Evolutionary conservation across 2,797 vertebrate species (phyloP), one percentile per base, ranked within the genome.

Genomic region (Mallotus villosus): DNA sequence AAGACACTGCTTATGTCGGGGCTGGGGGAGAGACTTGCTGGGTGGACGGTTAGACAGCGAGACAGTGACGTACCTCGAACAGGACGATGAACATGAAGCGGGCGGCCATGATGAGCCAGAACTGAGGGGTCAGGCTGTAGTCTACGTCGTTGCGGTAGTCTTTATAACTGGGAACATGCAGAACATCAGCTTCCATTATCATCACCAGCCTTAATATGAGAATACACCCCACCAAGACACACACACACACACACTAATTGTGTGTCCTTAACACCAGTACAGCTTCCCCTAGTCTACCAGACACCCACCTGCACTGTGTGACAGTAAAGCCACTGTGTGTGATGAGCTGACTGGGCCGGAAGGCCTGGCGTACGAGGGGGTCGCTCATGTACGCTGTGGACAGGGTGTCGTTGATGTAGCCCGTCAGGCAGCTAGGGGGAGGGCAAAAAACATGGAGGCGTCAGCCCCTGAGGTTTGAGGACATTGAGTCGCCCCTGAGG

Each of bases 71-170:
- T 76, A 98, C 97, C 95, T 99, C 96, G 4, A 98, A 99, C 72
- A 98, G 82, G 81, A 99, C 94, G 77, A 99, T 90, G 46, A 99
- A 99, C 75, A 91, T 94, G 17, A 99, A 94, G 7, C 96, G 94
- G 62, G 93, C 86, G 0, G 96, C 95, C 1, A 98, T 78, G 64
- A 98, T 91, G 70, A 95, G 80, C 97, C 97, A 99, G 90, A 95
- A 98, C 84, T 96, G 90, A 32, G 85, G 66, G 0, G 95, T 95
- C 70, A 94, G 78, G 67, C 63, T 77, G 82, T 96, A 94, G 88
- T 96, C 93, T 0, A 85, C 74, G 0, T 75, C 2, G 0, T 71
- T 90, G 49, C 96, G 89, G 84, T 98, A 98, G 84, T 97, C 96
- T 79, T 93, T 94, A 82, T 96, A 98, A 88, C 97, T 99, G 83